These are phyloP conservation scores for Podotricha telesiphe DNA, from an alignment of 2,888 invertebrate species.

Conservation along the genomic window DNA sequence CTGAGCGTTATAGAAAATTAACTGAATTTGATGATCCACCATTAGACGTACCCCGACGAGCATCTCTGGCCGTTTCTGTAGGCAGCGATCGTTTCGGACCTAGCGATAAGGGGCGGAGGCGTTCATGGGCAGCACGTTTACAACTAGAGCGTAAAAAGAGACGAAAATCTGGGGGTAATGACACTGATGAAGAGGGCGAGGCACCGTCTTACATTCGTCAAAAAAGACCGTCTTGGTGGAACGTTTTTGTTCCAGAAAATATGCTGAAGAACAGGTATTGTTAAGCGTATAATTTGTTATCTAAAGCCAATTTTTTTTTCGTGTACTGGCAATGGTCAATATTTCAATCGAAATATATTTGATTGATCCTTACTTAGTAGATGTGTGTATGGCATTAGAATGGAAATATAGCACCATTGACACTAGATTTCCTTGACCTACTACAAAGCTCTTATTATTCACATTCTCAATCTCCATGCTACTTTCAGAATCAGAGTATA, in stretches of 20 bases:
- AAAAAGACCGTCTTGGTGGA: constrained; percentile 95
- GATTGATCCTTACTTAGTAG: neutral
- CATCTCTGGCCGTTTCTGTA: constrained; percentile 73
- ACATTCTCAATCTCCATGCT: constrained; percentile 55
- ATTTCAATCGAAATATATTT: neutral
- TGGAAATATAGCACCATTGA: constrained; percentile 62
- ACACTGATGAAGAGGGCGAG: constrained; percentile 74
- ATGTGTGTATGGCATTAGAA: constrained; percentile 62
- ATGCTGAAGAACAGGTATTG: constrained; percentile 87
- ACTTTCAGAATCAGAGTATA: constrained; percentile 54
- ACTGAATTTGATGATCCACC: constrained; percentile 74
- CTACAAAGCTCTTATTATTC: constrained; percentile 64
- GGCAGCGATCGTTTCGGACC: constrained; percentile 64
- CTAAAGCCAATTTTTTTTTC: neutral
- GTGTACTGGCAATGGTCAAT: neutral
- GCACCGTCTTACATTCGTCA: constrained; percentile 82
- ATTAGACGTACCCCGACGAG: constrained; percentile 72
- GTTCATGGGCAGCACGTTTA: constrained; percentile 84
- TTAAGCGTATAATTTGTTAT: neutral
- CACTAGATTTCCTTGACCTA: constrained; percentile 73
- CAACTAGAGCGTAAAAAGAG: constrained; percentile 82
- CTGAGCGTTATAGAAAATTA: constrained; percentile 75
- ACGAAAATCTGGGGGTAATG: constrained; percentile 80
- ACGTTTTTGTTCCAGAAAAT: constrained; percentile 92
- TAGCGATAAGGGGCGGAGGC: constrained; percentile 83